Conservation (phyloP, 92 coral and sea anemone species). For the Bergia puertoricense region DNA sequence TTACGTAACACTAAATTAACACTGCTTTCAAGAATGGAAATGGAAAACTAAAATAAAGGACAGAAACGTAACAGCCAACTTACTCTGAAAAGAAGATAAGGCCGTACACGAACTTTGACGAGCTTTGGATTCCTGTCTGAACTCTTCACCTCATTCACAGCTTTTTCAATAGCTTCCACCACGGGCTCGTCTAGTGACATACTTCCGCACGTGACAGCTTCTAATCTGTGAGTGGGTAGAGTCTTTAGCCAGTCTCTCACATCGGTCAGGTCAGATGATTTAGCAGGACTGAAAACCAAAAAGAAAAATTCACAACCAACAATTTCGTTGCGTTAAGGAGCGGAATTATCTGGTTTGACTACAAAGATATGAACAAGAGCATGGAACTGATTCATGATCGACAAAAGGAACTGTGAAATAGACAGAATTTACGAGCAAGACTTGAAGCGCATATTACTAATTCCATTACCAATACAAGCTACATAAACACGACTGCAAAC, state of each 20-base stretch:
- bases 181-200: constrained; percentile 88
- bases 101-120: constrained; percentile 96
- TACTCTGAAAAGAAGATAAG: constrained; percentile 84
- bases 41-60: neutral
- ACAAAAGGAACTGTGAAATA: too few species aligned
- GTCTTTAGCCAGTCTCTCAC: constrained; percentile 87
- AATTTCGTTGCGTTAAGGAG: neutral
- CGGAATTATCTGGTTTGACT: neutral
- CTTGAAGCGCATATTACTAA: too few species aligned
- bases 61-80: constrained; percentile 44
- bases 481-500: too few species aligned
- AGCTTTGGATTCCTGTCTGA: constrained; percentile 53
- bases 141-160: constrained; percentile 39
- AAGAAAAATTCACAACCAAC: neutral
- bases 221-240: constrained; percentile 73
- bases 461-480: too few species aligned
- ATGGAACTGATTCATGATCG: neutral
- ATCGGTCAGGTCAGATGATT: constrained; percentile 59
- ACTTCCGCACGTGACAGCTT: constrained; percentile 87
- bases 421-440: too few species aligned
- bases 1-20: neutral
- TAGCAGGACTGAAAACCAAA: constrained; percentile 19
- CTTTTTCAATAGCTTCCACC: constrained; percentile 75
- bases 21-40: too few species aligned
- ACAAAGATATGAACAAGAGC: neutral